Conservation (phyloP, 2,113 vertebrate species). For the Crotalus tigris region DNA sequence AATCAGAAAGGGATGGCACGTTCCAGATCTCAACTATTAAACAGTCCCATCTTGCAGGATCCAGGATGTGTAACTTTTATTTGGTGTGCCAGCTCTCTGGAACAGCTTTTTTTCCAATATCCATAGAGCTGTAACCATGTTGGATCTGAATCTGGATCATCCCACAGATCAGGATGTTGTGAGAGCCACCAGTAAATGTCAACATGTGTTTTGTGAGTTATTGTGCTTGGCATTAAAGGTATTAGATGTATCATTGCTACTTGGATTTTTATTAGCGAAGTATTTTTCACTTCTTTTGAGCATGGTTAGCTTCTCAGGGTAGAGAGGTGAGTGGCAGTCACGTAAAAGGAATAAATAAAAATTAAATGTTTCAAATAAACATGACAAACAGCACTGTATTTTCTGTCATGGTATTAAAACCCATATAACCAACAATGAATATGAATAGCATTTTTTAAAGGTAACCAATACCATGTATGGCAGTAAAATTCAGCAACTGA, state of each 20-base stretch:
- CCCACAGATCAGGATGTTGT: too few relatives aligned
- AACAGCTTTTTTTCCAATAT: too few relatives aligned
- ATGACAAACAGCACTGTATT: not conserved
- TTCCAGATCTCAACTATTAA: too few relatives aligned
- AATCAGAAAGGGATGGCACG: too few relatives aligned
- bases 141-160: too few relatives aligned
- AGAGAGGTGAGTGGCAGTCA: not conserved
- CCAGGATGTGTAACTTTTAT: too few relatives aligned
- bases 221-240: not conserved
- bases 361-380: conserved; percentile 14
- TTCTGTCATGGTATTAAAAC: not conserved
- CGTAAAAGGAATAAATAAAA: not conserved
- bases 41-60: too few relatives aligned
- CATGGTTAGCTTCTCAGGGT: not conserved
- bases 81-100: too few relatives aligned
- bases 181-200: not conserved
- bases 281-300: not conserved
- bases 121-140: too few relatives aligned
- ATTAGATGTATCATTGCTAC: not conserved
- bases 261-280: not conserved
- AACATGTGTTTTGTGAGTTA: not conserved
- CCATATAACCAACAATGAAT: not conserved
- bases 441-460: not conserved
- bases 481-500: not conserved
- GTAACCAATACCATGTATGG: not conserved